Percentiles rank a stretch among this genome's conserved stretches.
These are phyloP conservation scores for Glyptemys insculpta DNA, from an alignment of 2,797 vertebrate species.

Conservation along the genomic window DNA sequence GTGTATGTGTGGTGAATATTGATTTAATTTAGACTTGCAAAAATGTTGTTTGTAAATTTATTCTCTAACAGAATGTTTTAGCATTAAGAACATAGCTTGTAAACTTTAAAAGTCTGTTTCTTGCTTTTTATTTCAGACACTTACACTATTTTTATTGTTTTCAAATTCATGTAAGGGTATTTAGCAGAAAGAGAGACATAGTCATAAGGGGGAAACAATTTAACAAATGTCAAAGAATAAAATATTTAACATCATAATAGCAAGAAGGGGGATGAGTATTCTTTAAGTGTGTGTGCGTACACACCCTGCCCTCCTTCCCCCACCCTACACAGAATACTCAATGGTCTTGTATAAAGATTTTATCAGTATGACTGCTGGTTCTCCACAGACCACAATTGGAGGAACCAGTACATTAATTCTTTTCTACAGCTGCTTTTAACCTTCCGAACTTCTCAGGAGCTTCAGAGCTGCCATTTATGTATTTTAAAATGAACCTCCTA, in stretches of 20 bases:
- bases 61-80: accelerated
- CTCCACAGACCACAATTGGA: background rate
- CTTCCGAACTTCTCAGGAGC: background rate
- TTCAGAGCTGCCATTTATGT: background rate
- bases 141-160: background rate
- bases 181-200: background rate
- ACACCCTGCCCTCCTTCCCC: too few species aligned
- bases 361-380: background rate
- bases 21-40: background rate
- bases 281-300: background rate
- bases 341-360: background rate
- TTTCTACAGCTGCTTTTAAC: background rate
- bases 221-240: background rate
- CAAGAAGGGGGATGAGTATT: background rate
- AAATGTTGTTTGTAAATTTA: background rate
- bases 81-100: background rate
- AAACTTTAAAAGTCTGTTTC: background rate
- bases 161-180: background rate
- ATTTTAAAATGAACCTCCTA: background rate
- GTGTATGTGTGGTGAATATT: background rate
- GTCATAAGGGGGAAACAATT: background rate
- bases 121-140: background rate
- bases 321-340: background rate
- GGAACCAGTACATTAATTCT: background rate
- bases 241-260: background rate